Conservation (phyloP, 1,140 invertebrate genomes). For the Nixonia krombeini region DNA sequence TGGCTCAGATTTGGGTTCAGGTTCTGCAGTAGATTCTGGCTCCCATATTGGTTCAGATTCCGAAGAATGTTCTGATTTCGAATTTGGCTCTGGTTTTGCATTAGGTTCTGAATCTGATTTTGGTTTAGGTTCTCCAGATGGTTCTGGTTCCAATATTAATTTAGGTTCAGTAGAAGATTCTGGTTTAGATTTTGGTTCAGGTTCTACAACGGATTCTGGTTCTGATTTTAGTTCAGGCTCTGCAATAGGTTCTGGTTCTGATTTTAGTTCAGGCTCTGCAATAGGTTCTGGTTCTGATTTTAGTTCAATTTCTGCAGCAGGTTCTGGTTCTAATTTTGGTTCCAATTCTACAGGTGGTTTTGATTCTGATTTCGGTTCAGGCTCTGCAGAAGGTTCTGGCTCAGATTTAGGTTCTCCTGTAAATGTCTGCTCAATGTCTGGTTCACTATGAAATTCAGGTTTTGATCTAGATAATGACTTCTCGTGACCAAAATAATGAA, state of each 20-base stretch:
- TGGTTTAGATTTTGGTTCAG: slow-evolving; percentile 12
- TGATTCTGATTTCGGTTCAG: slow-evolving; percentile 53
- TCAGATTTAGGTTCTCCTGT: slow-evolving; percentile 55
- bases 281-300: slow-evolving; percentile 40
- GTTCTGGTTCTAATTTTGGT: slow-evolving; percentile 34
- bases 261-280: slow-evolving; percentile 47
- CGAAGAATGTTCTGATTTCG: slow-evolving; percentile 42
- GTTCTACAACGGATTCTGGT: slow-evolving; percentile 30
- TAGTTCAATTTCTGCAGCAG: slow-evolving; percentile 52
- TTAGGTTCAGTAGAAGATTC: slow-evolving; percentile 42
- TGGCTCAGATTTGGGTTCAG: slow-evolving; percentile 5
- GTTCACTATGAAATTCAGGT: slow-evolving; percentile 43
- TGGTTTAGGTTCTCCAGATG: slow-evolving; percentile 46
- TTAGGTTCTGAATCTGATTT: slow-evolving; percentile 26
- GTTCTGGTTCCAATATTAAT: slow-evolving; percentile 27
- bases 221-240: slow-evolving; percentile 50
- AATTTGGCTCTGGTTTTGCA: slow-evolving; percentile 44
- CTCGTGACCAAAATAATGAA: slow-evolving; percentile 14
- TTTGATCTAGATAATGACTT: slow-evolving; percentile 23
- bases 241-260: slow-evolving; percentile 44
- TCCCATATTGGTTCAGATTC: slow-evolving; percentile 45
- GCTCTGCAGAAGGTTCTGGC: slow-evolving; percentile 47
- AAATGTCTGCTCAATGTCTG: slow-evolving; percentile 40
- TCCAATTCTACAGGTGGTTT: slow-evolving; percentile 46
- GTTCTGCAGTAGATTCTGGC: slow-evolving; percentile 32